A percentile compares a stretch with the other conserved stretches of the same genome.
phyloP scores from a whole-genome alignment of 2,797 vertebrate species.

The Acipenser ruthenus region DNA sequence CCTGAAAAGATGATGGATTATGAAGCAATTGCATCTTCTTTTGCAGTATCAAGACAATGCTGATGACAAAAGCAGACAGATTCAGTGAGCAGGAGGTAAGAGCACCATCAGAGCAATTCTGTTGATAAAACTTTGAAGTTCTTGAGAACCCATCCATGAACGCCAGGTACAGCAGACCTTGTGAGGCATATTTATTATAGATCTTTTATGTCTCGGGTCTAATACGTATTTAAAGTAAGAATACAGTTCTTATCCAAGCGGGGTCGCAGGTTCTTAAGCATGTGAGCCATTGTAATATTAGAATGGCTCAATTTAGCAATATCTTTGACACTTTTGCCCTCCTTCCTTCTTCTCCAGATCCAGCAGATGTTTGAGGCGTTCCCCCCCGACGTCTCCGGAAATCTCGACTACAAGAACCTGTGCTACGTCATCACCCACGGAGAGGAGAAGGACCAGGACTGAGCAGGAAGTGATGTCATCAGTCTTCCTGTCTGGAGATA shows the following conservation, averaged over 20 bases:
- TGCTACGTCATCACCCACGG: conserved; percentile 75
- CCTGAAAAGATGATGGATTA: too few species aligned
- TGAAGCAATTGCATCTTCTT: not conserved
- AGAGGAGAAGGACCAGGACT: conserved; percentile 72
- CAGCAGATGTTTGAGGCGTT: conserved; percentile 72
- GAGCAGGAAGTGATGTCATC: conserved; percentile 8
- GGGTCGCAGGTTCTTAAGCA: too few species aligned
- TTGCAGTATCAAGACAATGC: conserved; percentile 73
- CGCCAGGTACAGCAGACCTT: too few species aligned
- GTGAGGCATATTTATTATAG: too few species aligned
- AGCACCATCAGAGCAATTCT: too few species aligned
- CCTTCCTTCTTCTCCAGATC: conserved; percentile 45
- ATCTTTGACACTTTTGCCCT: not conserved
- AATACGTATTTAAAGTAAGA: too few species aligned
- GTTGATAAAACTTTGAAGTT: too few species aligned
- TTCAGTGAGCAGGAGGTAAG: conserved; percentile 80
- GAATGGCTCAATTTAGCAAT: too few species aligned
- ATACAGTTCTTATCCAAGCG: too few species aligned
- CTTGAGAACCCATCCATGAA: too few species aligned
- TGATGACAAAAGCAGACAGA: conserved; percentile 72
- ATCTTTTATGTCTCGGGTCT: too few species aligned
- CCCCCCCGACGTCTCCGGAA: conserved; percentile 65
- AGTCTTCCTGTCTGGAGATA: not conserved
- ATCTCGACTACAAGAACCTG: conserved; percentile 72
- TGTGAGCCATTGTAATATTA: too few species aligned